Evolutionary conservation across 2,888 invertebrate genomes (phyloP).

Genomic region (Lasioglossum zephyrum): DNA sequence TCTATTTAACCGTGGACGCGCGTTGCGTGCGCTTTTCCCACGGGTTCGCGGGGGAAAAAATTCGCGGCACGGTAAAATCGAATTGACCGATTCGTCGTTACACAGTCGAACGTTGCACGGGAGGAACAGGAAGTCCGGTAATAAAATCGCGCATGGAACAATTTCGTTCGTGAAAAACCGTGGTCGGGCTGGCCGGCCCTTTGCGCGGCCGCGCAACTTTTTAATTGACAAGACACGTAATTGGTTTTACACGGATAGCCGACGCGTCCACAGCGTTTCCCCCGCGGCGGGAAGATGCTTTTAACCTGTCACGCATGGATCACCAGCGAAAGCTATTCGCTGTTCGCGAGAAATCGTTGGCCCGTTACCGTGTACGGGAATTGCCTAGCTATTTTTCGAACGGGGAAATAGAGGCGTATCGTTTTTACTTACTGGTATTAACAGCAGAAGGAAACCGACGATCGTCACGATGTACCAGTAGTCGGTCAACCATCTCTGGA

Average conservation of each 20-base stretch:
- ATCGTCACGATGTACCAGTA: constrained; percentile 95
- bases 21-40: not conserved
- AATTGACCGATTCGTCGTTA: constrained; percentile 14
- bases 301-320: constrained; percentile 22
- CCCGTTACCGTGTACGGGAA: not conserved
- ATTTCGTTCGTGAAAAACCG: not conserved
- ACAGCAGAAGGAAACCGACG: constrained; percentile 89
- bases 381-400: not conserved
- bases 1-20: not conserved
- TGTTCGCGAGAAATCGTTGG: not conserved
- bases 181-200: not conserved
- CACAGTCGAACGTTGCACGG: constrained; percentile 11
- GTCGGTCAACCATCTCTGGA: constrained; percentile 92
- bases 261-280: constrained; percentile 21
- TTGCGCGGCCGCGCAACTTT: constrained; percentile 15
- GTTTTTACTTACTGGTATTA: constrained; percentile 90
- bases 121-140: constrained; percentile 12
- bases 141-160: constrained; percentile 30
- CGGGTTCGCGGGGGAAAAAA: not conserved
- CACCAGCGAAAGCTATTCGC: not conserved
- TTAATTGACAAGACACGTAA: constrained; percentile 50
- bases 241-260: constrained; percentile 42
- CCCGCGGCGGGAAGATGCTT: constrained; percentile 12
- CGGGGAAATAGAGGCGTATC: too few species aligned
- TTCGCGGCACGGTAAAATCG: constrained; percentile 8